phyloP scores from a whole-genome alignment of 1,140 invertebrate species.

The Papilio dardanus region DNA sequence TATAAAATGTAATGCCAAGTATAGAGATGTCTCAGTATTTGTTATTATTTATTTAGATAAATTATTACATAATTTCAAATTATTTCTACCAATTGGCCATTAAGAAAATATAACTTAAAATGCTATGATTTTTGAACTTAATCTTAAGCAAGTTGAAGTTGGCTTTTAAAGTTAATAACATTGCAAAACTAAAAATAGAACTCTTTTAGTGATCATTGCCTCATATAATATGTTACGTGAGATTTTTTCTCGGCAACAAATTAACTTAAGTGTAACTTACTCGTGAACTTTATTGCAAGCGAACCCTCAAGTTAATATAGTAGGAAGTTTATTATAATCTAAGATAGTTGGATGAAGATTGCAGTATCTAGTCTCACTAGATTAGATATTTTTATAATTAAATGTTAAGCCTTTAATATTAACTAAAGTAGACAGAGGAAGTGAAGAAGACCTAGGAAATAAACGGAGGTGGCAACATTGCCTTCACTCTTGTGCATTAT shows the following conservation, averaged over 20 bases:
- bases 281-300: neutral
- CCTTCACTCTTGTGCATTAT: no score
- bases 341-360: slow-evolving; percentile 1
- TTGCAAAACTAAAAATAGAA: neutral
- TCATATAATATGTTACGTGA: neutral
- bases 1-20: no score
- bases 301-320: slow-evolving; percentile 3
- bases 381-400: neutral
- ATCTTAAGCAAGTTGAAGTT: neutral
- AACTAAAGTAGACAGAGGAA: neutral
- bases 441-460: no score
- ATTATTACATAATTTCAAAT: no score
- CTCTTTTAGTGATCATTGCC: neutral
- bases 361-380: neutral
- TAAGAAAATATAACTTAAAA: neutral
- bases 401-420: neutral
- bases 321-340: slow-evolving; percentile 7
- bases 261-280: slow-evolving; percentile 6
- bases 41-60: no score
- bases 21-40: no score
- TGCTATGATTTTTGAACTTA: neutral
- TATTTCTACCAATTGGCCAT: neutral
- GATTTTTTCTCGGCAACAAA: slow-evolving; percentile 8
- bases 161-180: neutral
- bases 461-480: no score